phyloP scores from a whole-genome alignment of 2,888 invertebrate genomes.

The Helicoverpa assulta region DNA sequence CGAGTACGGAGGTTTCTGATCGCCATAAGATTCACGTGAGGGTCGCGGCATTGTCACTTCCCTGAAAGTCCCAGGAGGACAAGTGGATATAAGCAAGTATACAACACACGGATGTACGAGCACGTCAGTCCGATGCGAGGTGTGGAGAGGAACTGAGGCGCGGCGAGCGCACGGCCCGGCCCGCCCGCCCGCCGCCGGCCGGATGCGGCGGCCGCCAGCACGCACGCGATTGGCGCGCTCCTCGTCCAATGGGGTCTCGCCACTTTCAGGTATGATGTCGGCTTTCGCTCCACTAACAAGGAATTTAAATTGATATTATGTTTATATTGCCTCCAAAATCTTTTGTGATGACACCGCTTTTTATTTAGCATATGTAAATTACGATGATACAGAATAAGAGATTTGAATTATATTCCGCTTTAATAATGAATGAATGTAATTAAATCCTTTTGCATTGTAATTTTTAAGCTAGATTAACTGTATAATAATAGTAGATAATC shows the following conservation, averaged over 20 bases:
- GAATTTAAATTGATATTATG: conserved; percentile 91
- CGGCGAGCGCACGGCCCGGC: conserved; percentile 72
- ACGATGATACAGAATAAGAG: conserved; percentile 88
- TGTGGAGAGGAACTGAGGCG: conserved; percentile 87
- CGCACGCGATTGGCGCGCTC: conserved; percentile 74
- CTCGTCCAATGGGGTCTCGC: conserved; percentile 74
- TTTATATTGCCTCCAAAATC: conserved; percentile 90
- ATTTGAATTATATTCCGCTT: conserved; percentile 88
- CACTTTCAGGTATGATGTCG: conserved; percentile 89
- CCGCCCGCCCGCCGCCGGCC: conserved; percentile 72
- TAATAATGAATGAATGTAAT: conserved; percentile 85
- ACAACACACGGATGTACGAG: conserved; percentile 72
- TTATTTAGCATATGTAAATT: conserved; percentile 90
- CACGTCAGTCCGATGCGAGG: conserved; percentile 85
- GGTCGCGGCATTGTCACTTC: conserved; percentile 96
- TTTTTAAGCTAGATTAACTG: conserved; percentile 69
- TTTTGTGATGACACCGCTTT: conserved; percentile 91
- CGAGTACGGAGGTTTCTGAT: conserved; percentile 99
- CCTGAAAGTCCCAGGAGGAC: conserved; percentile 60
- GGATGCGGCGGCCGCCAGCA: conserved; percentile 65
- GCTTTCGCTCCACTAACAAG: conserved; percentile 90
- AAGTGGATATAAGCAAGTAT: conserved; percentile 59
- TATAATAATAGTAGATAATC: not conserved
- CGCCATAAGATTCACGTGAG: conserved; percentile 98
- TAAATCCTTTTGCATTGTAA: conserved; percentile 79